Evolutionary conservation across 1,140 invertebrate genomes (phyloP), one percentile per base, ranked within the genome.

Genomic region (Coptotermes formosanus): DNA sequence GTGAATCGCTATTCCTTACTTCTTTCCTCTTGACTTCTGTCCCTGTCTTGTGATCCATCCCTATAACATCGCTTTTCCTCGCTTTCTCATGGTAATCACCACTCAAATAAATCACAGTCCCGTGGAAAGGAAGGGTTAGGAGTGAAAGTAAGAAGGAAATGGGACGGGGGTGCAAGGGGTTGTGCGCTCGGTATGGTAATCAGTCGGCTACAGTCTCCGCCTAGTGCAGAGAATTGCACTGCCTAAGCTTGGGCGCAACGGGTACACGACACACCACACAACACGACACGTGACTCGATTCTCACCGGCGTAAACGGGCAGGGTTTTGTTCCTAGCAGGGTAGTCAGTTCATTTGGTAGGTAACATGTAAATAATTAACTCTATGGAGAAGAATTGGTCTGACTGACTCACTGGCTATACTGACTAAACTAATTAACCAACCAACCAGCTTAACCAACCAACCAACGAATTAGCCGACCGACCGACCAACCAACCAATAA

Each of bases 21-120:
- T 75, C 64, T n/a, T 75, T 8, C 16, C n/a, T 75, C 8, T 14
- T 30, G 64, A 75, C 64, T 75, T 19, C 59, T 75, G 64, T 30
- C 64, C n/a, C n/a, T 30, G 9, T 75, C n/a, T 30, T 30, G 64
- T 30, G 64, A 75, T 75, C 64, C n/a, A 75, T n/a, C 59, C 59
- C 19, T 64, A 12, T 8, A 21, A 8, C 59, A 64, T n/a, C 64
- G 25, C 64, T 75, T 75, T 75, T n/a, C 8, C 64, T 30, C 64
- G 25, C 64, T 75, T 75, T 75, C 64, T 75, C 64, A 75, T 75
- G 64, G 64, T 75, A 75, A 75, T 75, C 64, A 75, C 64, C 64
- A 75, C 64, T 75, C 64, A 75, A 25, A 75, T 75, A 75, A 75
- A 75, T 75, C 64, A 30, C 64, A 75, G 25, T 16, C 64, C n/a